Evolutionary conservation across 2,113 vertebrate genomes (phyloP).

Genomic region (Anas platyrhynchos): DNA sequence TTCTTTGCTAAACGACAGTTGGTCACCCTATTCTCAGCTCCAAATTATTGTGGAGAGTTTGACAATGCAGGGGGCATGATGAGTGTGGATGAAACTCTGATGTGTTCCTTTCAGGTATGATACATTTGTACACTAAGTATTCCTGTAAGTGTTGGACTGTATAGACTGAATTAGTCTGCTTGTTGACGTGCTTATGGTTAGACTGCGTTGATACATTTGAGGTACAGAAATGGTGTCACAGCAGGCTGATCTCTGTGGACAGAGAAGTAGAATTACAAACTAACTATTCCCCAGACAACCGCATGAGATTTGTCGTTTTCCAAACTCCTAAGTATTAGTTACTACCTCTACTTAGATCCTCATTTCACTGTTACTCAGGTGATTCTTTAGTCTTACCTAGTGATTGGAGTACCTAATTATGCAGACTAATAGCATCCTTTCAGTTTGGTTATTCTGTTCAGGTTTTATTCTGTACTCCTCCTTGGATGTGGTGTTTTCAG

Average conservation of each 20-base stretch:
- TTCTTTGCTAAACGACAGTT: slow-evolving; percentile 96
- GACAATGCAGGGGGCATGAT: slow-evolving; percentile 97
- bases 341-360: neutral
- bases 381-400: neutral
- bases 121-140: neutral
- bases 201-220: neutral
- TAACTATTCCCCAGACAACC: neutral
- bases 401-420: neutral
- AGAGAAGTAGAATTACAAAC: neutral
- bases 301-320: neutral
- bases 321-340: neutral
- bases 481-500: neutral
- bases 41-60: slow-evolving; percentile 96
- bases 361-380: neutral
- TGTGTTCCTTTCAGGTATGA: slow-evolving; percentile 96
- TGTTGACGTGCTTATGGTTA: neutral
- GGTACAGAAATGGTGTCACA: neutral
- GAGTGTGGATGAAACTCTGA: slow-evolving; percentile 96
- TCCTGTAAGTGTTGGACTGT: neutral
- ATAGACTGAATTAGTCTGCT: neutral
- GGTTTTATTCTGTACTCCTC: neutral
- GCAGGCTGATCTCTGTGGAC: neutral
- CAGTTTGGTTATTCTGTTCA: neutral
- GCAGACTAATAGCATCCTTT: neutral
- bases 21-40: slow-evolving; percentile 93